These are phyloP conservation scores for Whitmania pigra DNA, from an alignment of 1,140 invertebrate species.

Conservation along the genomic window DNA sequence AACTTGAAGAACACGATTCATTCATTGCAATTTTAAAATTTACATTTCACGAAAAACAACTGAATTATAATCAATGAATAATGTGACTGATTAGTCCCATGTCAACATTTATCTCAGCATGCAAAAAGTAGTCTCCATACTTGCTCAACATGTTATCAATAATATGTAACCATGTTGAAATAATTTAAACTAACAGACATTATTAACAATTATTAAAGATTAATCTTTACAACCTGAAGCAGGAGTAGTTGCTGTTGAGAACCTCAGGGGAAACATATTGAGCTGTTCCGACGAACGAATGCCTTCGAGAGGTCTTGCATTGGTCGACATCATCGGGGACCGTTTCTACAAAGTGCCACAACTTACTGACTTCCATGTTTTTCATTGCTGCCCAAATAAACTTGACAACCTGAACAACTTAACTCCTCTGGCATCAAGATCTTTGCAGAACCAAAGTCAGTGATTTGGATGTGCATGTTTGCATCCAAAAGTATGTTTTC, in stretches of 20 bases:
- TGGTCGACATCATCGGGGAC: slow-evolving; percentile 7
- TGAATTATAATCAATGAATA: too few relatives aligned
- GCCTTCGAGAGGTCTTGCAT: slow-evolving; percentile 35
- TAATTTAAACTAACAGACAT: too few relatives aligned
- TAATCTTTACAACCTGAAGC: slow-evolving; percentile 39
- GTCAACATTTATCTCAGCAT: too few relatives aligned
- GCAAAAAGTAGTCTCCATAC: too few relatives aligned
- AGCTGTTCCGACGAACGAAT: slow-evolving; percentile 95
- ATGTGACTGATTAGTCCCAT: too few relatives aligned
- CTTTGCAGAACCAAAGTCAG: slow-evolving; percentile 93
- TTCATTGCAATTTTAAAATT: too few relatives aligned
- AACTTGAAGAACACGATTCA: too few relatives aligned
- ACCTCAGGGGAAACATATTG: slow-evolving; percentile 97
- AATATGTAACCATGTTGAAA: too few relatives aligned
- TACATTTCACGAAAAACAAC: too few relatives aligned
- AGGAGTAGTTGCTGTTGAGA: slow-evolving; percentile 64
- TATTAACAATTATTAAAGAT: too few relatives aligned
- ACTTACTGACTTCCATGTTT: neutral
- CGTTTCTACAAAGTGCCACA: neutral
- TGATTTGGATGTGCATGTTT: slow-evolving; percentile 88
- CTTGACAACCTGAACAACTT: slow-evolving; percentile 2
- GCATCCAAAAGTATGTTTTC: slow-evolving; percentile 62
- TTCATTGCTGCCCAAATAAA: neutral
- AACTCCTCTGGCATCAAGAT: slow-evolving; percentile 46
- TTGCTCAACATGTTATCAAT: too few relatives aligned